Percentiles rank a stretch among this genome's conserved stretches.
Conservation (phyloP, 2,113 vertebrate genomes). For the Ancistrus triradiatus region DNA sequence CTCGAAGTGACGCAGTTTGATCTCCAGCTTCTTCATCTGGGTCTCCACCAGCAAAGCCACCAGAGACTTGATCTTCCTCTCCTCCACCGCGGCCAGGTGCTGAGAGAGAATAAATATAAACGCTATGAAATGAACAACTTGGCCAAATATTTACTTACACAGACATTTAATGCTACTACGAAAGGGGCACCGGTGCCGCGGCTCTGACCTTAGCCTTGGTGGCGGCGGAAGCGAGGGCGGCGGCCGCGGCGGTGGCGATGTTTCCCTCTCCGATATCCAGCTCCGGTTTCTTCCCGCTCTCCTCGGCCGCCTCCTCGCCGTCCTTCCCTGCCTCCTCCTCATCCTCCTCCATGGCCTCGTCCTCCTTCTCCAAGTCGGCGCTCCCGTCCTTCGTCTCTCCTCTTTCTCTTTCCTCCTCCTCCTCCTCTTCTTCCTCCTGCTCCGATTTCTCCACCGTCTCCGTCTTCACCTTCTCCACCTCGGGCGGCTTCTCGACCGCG, state of each 20-base stretch:
- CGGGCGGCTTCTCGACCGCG: conserved; percentile 74
- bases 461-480: conserved; percentile 69
- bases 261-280: conserved; percentile 92
- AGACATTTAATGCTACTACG: too few relatives aligned
- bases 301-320: conserved; percentile 71
- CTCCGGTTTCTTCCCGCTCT: conserved; percentile 83
- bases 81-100: conserved; percentile 93
- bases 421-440: conserved; percentile 64
- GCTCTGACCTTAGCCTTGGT: conserved; percentile 99
- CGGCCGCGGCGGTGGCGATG: conserved; percentile 92
- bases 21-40: conserved; percentile 98
- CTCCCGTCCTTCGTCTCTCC: conserved; percentile 53
- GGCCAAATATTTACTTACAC: too few relatives aligned
- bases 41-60: conserved; percentile 95
- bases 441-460: conserved; percentile 41
- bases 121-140: too few relatives aligned
- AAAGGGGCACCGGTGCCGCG: too few relatives aligned
- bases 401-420: conserved; percentile 62
- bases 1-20: conserved; percentile 95
- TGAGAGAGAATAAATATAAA: too few relatives aligned
- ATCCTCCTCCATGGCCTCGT: conserved; percentile 77
- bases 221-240: conserved; percentile 93
- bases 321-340: conserved; percentile 84
- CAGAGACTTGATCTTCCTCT: conserved; percentile 95
- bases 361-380: conserved; percentile 53